These are phyloP conservation scores for Corythornis cristatus DNA, from an alignment of 2,113 vertebrate genomes.

Conservation along the genomic window DNA sequence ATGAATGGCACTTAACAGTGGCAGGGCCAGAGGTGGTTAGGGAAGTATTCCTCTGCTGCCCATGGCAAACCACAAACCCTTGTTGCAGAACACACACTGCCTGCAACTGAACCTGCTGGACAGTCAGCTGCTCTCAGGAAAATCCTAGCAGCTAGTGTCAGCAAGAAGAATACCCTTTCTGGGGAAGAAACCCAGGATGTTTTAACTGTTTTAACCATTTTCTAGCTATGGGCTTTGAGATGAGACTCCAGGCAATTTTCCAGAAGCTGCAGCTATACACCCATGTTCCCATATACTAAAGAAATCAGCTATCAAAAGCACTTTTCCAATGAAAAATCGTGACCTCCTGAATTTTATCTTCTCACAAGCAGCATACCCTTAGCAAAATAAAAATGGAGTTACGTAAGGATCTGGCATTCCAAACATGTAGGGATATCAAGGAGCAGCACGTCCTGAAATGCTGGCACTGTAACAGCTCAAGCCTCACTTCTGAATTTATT, in stretches of 20 bases:
- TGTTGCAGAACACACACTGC: background rate
- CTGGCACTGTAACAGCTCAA: background rate
- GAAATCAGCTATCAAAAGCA: background rate
- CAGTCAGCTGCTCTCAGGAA: background rate
- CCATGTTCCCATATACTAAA: background rate
- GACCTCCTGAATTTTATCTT: background rate
- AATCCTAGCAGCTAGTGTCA: background rate
- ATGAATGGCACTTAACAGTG: background rate
- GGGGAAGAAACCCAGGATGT: background rate
- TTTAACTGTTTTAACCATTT: background rate
- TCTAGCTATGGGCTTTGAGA: background rate
- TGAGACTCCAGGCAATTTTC: background rate
- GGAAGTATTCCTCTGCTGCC: background rate
- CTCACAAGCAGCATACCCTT: background rate
- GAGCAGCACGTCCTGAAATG: background rate
- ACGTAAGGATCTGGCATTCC: background rate
- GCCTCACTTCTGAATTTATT: background rate
- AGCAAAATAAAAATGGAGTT: constrained; percentile 12
- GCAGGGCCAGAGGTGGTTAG: background rate
- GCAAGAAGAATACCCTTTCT: background rate
- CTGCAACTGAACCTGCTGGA: constrained; percentile 13
- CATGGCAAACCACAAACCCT: background rate
- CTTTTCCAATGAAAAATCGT: too few species aligned
- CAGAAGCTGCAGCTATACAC: fast-evolving
- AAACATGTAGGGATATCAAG: background rate